Evolutionary conservation across 2,888 invertebrate genomes (phyloP).

Genomic region (Lamellibrachia columna): DNA sequence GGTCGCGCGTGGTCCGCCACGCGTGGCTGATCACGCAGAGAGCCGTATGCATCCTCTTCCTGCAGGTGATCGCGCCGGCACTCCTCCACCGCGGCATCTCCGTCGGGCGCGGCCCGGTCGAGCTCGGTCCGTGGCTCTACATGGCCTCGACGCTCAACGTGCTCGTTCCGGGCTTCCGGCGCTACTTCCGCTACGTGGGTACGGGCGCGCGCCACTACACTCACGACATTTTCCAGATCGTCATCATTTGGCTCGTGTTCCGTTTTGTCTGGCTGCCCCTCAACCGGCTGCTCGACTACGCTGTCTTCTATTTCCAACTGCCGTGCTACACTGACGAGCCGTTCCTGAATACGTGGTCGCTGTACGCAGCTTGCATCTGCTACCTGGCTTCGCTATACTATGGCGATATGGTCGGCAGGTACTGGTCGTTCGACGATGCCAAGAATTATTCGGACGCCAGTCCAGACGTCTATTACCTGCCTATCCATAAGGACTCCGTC

Average conservation of each 20-base stretch:
- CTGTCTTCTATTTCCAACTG: neutral
- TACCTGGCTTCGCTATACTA: neutral
- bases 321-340: neutral
- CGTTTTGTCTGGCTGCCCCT: neutral
- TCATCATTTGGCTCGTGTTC: constrained; percentile 9
- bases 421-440: neutral
- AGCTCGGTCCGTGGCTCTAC: neutral
- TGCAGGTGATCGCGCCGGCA: constrained; percentile 16
- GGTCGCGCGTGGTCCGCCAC: constrained; percentile 7
- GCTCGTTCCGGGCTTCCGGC: neutral
- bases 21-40: constrained; percentile 16
- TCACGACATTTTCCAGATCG: constrained; percentile 6
- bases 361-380: neutral
- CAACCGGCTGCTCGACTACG: neutral
- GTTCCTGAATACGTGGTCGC: neutral
- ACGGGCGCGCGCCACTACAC: constrained; percentile 16
- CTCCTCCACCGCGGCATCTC: constrained; percentile 11
- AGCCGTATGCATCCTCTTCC: constrained; percentile 6
- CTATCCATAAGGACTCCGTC: neutral
- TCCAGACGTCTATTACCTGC: neutral
- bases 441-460: neutral
- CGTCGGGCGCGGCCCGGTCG: constrained; percentile 12
- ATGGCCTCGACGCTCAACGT: neutral
- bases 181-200: neutral
- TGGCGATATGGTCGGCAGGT: neutral